A percentile compares a stretch with the other conserved stretches of the same genome.
Evolutionary conservation across 2,888 invertebrate species (phyloP).

Genomic region (Microctonus brassicae): DNA sequence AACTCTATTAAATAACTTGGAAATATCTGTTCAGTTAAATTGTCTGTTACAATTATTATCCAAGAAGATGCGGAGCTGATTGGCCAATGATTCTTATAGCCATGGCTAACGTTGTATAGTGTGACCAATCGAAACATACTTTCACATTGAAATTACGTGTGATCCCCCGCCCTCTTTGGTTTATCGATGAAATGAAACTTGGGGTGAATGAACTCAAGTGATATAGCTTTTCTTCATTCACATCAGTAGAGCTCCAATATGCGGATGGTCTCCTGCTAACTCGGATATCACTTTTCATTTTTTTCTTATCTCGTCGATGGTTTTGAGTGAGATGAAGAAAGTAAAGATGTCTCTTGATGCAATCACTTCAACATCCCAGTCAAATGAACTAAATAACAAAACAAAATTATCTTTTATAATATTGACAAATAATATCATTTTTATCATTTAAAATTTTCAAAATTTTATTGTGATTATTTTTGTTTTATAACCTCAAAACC

Average conservation of each 20-base stretch:
- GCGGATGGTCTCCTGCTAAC: conserved; percentile 64
- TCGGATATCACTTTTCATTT: conserved; percentile 69
- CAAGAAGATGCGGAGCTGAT: too few relatives aligned
- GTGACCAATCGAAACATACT: background rate
- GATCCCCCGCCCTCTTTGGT: background rate
- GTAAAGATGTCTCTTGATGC: background rate
- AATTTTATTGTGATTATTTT: too few relatives aligned
- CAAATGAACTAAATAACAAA: too few relatives aligned
- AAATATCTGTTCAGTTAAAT: too few relatives aligned
- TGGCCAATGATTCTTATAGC: too few relatives aligned
- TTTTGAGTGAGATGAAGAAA: conserved; percentile 41
- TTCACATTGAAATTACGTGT: background rate
- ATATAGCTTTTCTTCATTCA: background rate
- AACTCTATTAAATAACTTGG: too few relatives aligned
- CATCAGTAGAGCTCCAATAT: conserved; percentile 47
- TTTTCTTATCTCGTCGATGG: conserved; percentile 61
- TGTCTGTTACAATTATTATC: too few relatives aligned
- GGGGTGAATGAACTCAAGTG: conserved; percentile 1
- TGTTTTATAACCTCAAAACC: too few relatives aligned
- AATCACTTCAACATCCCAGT: background rate
- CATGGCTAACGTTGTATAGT: too few relatives aligned
- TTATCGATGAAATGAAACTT: background rate
- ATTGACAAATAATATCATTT: too few relatives aligned
- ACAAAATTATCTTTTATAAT: too few relatives aligned
- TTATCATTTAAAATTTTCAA: too few relatives aligned